Evolutionary conservation across 2,888 invertebrate genomes (phyloP).

Genomic region (Papilio protenor): DNA sequence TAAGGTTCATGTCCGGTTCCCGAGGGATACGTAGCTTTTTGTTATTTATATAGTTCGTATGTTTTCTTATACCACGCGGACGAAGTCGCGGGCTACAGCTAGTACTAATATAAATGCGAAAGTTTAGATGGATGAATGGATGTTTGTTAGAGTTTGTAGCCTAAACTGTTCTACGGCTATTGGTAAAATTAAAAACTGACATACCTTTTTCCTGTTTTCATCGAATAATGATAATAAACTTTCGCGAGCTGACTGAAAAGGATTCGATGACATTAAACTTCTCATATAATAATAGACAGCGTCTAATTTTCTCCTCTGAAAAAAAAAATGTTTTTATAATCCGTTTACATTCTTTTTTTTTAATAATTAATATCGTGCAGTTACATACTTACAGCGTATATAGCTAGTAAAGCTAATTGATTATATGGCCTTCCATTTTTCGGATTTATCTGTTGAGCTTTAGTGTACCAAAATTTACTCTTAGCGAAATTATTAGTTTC

Average conservation of each 20-base stretch:
- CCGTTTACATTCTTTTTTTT: too few species aligned
- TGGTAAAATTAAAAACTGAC: neutral
- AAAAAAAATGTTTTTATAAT: constrained; percentile 16
- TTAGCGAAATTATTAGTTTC: constrained; percentile 91
- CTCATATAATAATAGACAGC: constrained; percentile 99
- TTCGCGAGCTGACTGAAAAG: constrained; percentile 96
- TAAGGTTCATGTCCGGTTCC: too few species aligned
- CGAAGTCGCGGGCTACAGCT: too few species aligned
- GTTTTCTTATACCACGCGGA: too few species aligned
- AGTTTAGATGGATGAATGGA: too few species aligned
- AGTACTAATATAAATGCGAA: too few species aligned
- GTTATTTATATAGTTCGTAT: too few species aligned
- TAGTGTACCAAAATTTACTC: constrained; percentile 93
- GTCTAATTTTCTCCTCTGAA: constrained; percentile 95
- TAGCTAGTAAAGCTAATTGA: constrained; percentile 95
- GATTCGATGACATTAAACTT: constrained; percentile 96
- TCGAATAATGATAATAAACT: constrained; percentile 94
- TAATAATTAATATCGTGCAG: neutral
- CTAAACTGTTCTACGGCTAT: neutral
- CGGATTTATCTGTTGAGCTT: constrained; percentile 96
- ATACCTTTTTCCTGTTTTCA: constrained; percentile 95
- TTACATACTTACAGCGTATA: constrained; percentile 87
- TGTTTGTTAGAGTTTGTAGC: too few species aligned
- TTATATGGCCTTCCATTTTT: constrained; percentile 98
- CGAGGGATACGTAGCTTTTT: too few species aligned